Evolutionary conservation across 1,140 invertebrate genomes (phyloP).

Genomic region (Sycophila sp.): DNA sequence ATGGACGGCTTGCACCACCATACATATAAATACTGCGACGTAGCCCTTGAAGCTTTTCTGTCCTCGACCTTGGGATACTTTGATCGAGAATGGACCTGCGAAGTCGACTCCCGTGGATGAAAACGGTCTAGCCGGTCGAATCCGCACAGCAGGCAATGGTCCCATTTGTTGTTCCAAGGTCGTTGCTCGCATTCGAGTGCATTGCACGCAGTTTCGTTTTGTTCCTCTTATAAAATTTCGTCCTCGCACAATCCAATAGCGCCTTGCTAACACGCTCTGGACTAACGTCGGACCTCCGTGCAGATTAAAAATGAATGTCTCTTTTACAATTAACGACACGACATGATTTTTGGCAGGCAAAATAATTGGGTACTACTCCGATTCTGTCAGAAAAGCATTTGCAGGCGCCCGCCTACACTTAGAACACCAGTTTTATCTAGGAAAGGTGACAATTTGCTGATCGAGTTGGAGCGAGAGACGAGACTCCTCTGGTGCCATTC

Average conservation of each 20-base stretch:
- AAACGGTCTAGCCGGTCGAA: background rate
- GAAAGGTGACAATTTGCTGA: background rate
- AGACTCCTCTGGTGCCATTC: background rate
- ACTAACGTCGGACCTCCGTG: background rate
- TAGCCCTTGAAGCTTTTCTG: background rate
- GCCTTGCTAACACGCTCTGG: background rate
- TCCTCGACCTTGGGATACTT: background rate
- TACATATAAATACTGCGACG: background rate
- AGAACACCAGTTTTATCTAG: background rate
- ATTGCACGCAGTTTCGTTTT: background rate
- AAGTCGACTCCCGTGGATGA: slow-evolving; percentile 3
- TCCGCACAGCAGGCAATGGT: background rate
- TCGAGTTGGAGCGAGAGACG: background rate
- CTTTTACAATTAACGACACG: background rate
- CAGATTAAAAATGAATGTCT: background rate
- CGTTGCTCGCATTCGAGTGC: background rate
- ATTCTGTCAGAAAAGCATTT: background rate
- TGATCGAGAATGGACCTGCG: background rate
- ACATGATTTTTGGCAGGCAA: background rate
- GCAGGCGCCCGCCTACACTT: background rate
- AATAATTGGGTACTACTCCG: background rate
- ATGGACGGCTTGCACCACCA: background rate
- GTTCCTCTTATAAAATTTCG: background rate
- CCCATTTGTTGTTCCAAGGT: background rate
- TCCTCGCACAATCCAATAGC: background rate